These are phyloP conservation scores for Drosophila orena DNA, from an alignment of 1,140 invertebrate genomes.

Conservation along the genomic window DNA sequence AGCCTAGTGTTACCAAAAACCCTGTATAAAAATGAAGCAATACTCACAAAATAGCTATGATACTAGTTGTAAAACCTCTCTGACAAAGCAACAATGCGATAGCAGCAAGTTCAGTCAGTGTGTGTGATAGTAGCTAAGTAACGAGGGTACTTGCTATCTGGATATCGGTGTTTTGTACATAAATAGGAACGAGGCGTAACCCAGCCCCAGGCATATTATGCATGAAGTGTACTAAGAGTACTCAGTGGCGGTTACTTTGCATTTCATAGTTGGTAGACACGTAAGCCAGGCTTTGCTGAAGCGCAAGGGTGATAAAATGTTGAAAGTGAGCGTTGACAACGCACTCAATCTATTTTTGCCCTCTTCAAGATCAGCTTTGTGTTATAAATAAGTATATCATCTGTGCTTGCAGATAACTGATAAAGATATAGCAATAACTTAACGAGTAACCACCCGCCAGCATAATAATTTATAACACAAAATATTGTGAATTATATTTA, in stretches of 20 bases:
- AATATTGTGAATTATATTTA: slow-evolving; percentile 38
- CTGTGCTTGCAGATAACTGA: slow-evolving; percentile 35
- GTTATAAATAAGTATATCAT: slow-evolving; percentile 13
- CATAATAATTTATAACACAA: slow-evolving; percentile 74
- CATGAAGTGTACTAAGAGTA: slow-evolving; percentile 52
- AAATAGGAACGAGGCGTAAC: slow-evolving; percentile 14
- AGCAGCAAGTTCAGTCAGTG: slow-evolving; percentile 63
- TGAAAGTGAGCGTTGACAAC: slow-evolving; percentile 37
- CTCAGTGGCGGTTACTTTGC: slow-evolving; percentile 57
- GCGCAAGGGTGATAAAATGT: slow-evolving; percentile 76
- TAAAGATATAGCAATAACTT: slow-evolving; percentile 44
- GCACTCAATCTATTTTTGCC: slow-evolving; percentile 10
- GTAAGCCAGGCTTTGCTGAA: slow-evolving; percentile 77
- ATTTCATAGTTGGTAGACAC: slow-evolving; percentile 65
- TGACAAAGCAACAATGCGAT: slow-evolving; percentile 60
- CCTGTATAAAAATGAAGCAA: slow-evolving; percentile 83
- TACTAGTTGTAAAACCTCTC: slow-evolving; percentile 80
- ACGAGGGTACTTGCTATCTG: slow-evolving; percentile 31
- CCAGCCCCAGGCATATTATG: slow-evolving; percentile 35
- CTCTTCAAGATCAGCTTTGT: slow-evolving; percentile 31
- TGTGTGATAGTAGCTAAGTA: slow-evolving; percentile 71
- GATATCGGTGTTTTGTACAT: slow-evolving; percentile 37
- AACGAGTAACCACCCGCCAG: slow-evolving; percentile 78
- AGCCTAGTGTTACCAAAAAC: slow-evolving; percentile 58
- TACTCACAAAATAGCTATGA: slow-evolving; percentile 85